Conservation (phyloP, 2,888 invertebrate genomes). For the Neoaliturus tenellus region DNA sequence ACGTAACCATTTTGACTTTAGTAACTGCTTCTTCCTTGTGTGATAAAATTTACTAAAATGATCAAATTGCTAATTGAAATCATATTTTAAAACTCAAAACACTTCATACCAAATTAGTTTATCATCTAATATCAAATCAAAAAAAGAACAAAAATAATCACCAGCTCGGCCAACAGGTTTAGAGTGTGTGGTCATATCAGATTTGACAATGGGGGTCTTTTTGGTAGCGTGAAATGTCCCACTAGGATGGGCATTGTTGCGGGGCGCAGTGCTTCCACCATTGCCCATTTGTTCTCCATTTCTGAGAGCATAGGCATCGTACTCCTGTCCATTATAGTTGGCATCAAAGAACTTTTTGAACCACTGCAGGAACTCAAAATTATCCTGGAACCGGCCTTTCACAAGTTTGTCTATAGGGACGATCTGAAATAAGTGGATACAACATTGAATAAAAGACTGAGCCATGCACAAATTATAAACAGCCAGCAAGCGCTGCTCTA, state of each 20-base stretch:
- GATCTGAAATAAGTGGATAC: slow-evolving; percentile 77
- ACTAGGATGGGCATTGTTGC: slow-evolving; percentile 55
- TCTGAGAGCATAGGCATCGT: slow-evolving; percentile 92
- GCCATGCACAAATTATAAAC: slow-evolving; percentile 12
- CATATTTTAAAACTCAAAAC: neutral
- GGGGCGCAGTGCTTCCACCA: slow-evolving; percentile 76
- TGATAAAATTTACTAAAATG: too few relatives aligned
- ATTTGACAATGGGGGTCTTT: neutral
- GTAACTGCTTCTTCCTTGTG: too few relatives aligned
- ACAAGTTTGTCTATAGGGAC: slow-evolving; percentile 96
- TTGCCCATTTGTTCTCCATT: slow-evolving; percentile 91
- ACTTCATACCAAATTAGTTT: neutral
- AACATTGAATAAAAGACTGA: neutral
- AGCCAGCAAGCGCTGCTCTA: slow-evolving; percentile 41
- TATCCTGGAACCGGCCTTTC: slow-evolving; percentile 99
- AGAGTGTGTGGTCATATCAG: slow-evolving; percentile 23
- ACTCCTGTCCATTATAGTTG: slow-evolving; percentile 96
- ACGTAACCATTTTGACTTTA: too few relatives aligned
- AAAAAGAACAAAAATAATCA: slow-evolving; percentile 35
- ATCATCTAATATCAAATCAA: neutral
- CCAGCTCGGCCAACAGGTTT: slow-evolving; percentile 78
- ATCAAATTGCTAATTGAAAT: too few relatives aligned
- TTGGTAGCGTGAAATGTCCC: slow-evolving; percentile 19
- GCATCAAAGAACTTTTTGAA: slow-evolving; percentile 99
- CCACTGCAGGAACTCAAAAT: slow-evolving; percentile 99